Evolutionary conservation across 2,797 vertebrate genomes (phyloP).

Genomic region (Apogon talboti): DNA sequence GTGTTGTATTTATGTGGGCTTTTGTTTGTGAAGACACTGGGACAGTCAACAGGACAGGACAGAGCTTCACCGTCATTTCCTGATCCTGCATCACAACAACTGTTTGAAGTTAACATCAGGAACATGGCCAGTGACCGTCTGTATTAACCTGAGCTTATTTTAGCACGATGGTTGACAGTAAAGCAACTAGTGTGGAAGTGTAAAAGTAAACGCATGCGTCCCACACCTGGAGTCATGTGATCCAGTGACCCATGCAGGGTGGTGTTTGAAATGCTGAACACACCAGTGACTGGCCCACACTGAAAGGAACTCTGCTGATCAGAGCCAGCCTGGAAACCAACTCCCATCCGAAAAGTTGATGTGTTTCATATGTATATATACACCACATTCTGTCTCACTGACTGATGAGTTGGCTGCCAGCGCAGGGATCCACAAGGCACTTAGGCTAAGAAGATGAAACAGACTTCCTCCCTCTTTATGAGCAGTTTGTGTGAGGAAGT

Average conservation of each 20-base stretch:
- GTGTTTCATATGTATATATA: background rate
- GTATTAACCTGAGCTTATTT: background rate
- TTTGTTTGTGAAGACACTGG: constrained; percentile 76
- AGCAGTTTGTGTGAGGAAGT: constrained; percentile 14
- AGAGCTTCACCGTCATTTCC: constrained; percentile 43
- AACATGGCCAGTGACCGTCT: too few relatives aligned
- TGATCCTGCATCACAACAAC: constrained; percentile 18
- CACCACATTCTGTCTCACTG: background rate
- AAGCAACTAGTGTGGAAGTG: constrained; percentile 4
- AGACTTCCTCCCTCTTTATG: constrained; percentile 2
- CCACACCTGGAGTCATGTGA: constrained; percentile 28
- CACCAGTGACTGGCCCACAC: background rate
- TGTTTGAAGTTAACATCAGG: constrained; percentile 21
- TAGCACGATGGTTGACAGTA: constrained; percentile 13
- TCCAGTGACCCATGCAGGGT: constrained; percentile 1
- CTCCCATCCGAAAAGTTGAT: background rate
- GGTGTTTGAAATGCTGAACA: constrained; percentile 36
- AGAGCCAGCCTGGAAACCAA: background rate
- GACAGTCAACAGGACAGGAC: constrained; percentile 68
- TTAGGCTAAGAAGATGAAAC: constrained; percentile 1
- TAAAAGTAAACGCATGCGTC: background rate
- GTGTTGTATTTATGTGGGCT: constrained; percentile 74
- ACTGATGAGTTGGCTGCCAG: background rate
- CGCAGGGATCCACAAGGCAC: background rate
- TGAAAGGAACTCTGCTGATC: constrained; percentile 10